A percentile compares a stretch with the other conserved stretches of the same genome.
phyloP scores from a whole-genome alignment of 2,888 invertebrate species.

The Monoplex corrugatus region DNA sequence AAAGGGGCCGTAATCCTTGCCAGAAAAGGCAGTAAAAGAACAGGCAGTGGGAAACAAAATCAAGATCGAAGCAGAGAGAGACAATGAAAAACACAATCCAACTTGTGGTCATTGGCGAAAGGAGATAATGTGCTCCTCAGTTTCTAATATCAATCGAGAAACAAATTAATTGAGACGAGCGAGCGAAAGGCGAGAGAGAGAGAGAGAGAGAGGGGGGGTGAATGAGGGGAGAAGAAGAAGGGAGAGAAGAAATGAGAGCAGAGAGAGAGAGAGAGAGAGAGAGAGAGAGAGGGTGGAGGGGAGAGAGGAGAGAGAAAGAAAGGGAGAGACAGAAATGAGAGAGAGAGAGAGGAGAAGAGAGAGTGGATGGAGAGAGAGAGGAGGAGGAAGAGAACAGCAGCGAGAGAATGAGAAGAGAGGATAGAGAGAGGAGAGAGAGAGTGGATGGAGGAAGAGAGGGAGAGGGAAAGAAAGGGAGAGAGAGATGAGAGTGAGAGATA shows the following conservation, averaged over 20 bases:
- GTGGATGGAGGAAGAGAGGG: background rate
- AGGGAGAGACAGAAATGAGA: background rate
- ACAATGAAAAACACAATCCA: too few species aligned
- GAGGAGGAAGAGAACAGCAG: background rate
- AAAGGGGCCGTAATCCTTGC: too few species aligned
- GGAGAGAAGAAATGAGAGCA: background rate
- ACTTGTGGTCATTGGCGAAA: too few species aligned
- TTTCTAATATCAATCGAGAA: background rate
- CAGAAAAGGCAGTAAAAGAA: too few species aligned
- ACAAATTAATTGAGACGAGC: background rate
- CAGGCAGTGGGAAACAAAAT: too few species aligned
- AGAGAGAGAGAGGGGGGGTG: background rate
- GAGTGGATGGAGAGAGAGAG: background rate
- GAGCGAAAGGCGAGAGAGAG: too few species aligned
- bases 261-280: too few species aligned
- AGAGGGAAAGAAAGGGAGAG: background rate
- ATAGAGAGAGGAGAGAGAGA: background rate
- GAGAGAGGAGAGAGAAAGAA: background rate
- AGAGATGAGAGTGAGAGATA: too few species aligned
- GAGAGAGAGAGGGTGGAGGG: too few species aligned
- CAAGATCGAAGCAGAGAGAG: too few species aligned
- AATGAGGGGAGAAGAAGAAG: background rate
- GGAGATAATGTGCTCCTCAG: too few species aligned
- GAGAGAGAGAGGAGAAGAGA: background rate
- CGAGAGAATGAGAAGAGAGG: too few species aligned